A percentile compares a stretch with the other conserved stretches of the same genome.
phyloP scores from a whole-genome alignment of 2,113 vertebrate genomes.

The Okapia johnstoni region DNA sequence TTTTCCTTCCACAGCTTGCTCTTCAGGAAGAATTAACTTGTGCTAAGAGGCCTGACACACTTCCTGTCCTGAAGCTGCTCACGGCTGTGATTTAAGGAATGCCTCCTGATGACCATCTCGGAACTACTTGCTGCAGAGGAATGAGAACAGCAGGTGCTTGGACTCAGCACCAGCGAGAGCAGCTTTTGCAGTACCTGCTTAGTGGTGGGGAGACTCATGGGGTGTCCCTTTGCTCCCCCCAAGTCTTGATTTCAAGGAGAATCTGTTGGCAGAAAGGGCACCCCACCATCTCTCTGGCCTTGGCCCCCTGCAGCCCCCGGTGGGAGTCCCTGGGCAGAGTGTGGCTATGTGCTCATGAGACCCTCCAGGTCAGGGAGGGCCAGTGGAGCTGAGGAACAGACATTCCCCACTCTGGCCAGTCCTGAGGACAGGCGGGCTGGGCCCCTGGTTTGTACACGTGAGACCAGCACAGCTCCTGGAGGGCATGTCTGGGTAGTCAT shows the following conservation, averaged over 20 bases:
- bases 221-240: not conserved
- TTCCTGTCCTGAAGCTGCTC: not conserved
- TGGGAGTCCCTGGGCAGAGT: not conserved
- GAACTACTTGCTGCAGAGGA: not conserved
- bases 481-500: not conserved
- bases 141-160: not conserved
- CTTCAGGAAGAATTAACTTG: not conserved
- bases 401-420: not conserved
- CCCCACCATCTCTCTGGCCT: not conserved
- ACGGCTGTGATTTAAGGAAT: not conserved
- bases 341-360: accelerated
- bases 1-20: not conserved
- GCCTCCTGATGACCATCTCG: not conserved
- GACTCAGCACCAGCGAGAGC: not conserved
- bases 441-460: too few relatives aligned
- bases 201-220: not conserved
- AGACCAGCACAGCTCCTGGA: not conserved
- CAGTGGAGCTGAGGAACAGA: not conserved
- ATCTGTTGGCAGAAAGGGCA: not conserved
- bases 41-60: not conserved
- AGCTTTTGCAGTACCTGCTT: not conserved
- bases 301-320: not conserved
- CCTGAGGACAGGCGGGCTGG: not conserved
- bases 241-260: not conserved
- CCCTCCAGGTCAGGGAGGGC: not conserved